Evolutionary conservation across 30 jellyfish, hydroid and myxozoan species (phyloP), one percentile per base, ranked within the genome.

Genomic region (Mastigias papua): DNA sequence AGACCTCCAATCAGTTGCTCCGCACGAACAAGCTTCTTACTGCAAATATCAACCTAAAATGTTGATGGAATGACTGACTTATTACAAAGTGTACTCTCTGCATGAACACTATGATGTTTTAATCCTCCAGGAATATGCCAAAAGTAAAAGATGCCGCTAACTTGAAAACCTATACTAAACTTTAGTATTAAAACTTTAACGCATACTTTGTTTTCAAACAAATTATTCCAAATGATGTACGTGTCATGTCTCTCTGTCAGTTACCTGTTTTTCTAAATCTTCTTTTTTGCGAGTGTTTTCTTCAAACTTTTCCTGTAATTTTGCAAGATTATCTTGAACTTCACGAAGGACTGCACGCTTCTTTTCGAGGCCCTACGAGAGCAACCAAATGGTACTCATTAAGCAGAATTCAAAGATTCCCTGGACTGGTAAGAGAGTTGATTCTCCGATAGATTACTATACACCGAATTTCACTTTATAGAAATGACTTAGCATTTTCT

Each of bases 1-100:
- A 95, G 86, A 54, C 99, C 99, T 11, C 98, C 98, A 66, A 95
- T 95, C 78, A 95, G 89, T 68, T 95, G 86, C 65, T 95, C 99
- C 22, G 99, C 99, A 80, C 99, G 98, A 50, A 62, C 97, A 16
- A 95, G 82, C 63, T 95, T 95, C 82, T 95, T 95, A 67, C 98
- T 95, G 91, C 99, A 95, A 54, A 90, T 76, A 69, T 95, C 99
- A 51, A 95, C 98, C 99, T 95, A 28, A 15, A 78, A 19, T n/a
- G n/a, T n/a, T n/a, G n/a, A n/a, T n/a, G n/a, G n/a, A n/a, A n/a
- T n/a, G n/a, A n/a, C n/a, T n/a, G n/a, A n/a, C n/a, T n/a, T n/a
- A n/a, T n/a, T n/a, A n/a, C n/a, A n/a, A n/a, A n/a, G n/a, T n/a
- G n/a, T n/a, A n/a, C n/a, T n/a, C n/a, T n/a, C n/a, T 37, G 54